phyloP scores from a whole-genome alignment of 2,888 invertebrate species.

The Aphidius colemani region DNA sequence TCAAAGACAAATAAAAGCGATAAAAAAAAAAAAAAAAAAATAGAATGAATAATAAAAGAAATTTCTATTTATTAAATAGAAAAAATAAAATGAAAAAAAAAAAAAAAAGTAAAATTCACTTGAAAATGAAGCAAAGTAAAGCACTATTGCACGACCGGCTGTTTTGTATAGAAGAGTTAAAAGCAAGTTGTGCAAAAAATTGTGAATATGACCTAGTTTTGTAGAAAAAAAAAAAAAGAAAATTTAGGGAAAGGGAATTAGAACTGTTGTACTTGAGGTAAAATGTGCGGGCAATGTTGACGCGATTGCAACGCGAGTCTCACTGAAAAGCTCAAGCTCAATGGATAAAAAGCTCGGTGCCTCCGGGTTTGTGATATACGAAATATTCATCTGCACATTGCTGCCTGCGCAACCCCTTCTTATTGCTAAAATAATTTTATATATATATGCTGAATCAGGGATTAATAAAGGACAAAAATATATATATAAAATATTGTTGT shows the following conservation, averaged over 20 bases:
- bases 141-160: constrained; percentile 30
- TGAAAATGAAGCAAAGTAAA: constrained; percentile 3
- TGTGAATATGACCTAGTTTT: constrained; percentile 39
- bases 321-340: constrained; percentile 31
- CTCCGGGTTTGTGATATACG: too few relatives aligned
- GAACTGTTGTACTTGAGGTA: constrained; percentile 12
- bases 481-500: too few relatives aligned
- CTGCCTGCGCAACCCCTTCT: constrained; percentile 3
- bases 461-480: too few relatives aligned
- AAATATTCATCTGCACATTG: constrained; percentile 9
- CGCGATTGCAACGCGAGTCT: constrained; percentile 42
- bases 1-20: not conserved
- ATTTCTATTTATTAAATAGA: too few relatives aligned
- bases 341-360: not conserved
- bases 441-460: too few relatives aligned
- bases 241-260: constrained; percentile 7
- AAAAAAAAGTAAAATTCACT: not conserved
- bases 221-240: not conserved
- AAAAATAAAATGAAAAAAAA: too few relatives aligned
- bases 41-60: not conserved
- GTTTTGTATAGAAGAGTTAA: constrained; percentile 17
- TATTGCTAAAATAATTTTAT: too few relatives aligned
- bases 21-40: not conserved
- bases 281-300: constrained; percentile 32
- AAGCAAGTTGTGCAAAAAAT: constrained; percentile 28